phyloP scores from a whole-genome alignment of 2,113 vertebrate genomes.

The Perca flavescens region DNA sequence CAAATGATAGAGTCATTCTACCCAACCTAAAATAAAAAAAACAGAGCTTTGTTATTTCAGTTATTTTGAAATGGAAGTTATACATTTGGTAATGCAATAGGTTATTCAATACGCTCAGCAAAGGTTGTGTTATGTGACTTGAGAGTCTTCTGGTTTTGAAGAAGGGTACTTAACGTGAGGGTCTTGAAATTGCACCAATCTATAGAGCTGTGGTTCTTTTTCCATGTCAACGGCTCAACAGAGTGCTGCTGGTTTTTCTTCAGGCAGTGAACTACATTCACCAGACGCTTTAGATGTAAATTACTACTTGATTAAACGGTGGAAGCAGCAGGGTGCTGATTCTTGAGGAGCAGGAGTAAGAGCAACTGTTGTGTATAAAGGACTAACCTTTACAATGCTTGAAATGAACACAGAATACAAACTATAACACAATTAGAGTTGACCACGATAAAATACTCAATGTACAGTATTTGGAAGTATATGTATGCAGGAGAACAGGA shows the following conservation, averaged over 20 bases:
- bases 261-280: conserved; percentile 28
- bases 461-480: not conserved
- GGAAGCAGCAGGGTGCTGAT: conserved; percentile 36
- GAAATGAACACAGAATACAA: not conserved
- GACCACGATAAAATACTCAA: not conserved
- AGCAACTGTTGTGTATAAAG: not conserved
- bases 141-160: conserved; percentile 2
- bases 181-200: conserved; percentile 19
- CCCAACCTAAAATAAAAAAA: no score
- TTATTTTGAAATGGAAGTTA: not conserved
- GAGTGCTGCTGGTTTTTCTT: conserved; percentile 17
- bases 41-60: not conserved
- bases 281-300: conserved; percentile 38
- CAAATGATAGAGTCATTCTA: no score
- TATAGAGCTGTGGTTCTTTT: conserved; percentile 18
- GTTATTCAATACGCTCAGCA: not conserved
- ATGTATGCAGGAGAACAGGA: not conserved
- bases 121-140: not conserved
- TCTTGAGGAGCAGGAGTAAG: conserved; percentile 13
- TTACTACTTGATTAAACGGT: conserved; percentile 37
- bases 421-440: not conserved
- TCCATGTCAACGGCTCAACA: not conserved
- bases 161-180: conserved; percentile 13
- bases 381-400: conserved; percentile 10
- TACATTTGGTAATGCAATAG: conserved; percentile 18